Conservation (phyloP, 2,888 invertebrate species). For the Psococerastis gibbosa region DNA sequence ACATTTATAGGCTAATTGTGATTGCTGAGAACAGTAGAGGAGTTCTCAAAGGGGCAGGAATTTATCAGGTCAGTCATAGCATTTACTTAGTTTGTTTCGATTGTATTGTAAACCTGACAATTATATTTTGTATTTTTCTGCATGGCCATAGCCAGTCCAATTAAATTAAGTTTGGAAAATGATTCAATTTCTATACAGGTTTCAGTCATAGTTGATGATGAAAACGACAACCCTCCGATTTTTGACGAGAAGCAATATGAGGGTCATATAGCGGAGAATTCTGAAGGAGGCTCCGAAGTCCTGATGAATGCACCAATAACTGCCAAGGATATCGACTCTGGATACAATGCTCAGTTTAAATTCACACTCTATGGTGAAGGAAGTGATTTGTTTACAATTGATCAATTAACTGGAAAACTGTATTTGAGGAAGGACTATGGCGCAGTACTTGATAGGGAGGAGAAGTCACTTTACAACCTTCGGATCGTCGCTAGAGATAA, state of each 20-base stretch:
- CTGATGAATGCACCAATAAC: slow-evolving; percentile 44
- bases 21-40: slow-evolving; percentile 61
- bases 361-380: slow-evolving; percentile 55
- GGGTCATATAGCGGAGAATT: slow-evolving; percentile 62
- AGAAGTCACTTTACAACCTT: slow-evolving; percentile 43
- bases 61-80: slow-evolving; percentile 39
- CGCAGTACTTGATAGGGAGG: slow-evolving; percentile 50
- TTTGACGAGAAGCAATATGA: slow-evolving; percentile 55
- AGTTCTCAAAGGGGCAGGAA: slow-evolving; percentile 44
- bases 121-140: slow-evolving; percentile 5
- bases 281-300: slow-evolving; percentile 46
- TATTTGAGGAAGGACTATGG: slow-evolving; percentile 32
- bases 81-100: slow-evolving; percentile 2
- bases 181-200: slow-evolving; percentile 25
- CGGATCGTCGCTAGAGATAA: slow-evolving; percentile 55
- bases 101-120: no score
- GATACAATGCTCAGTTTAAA: slow-evolving; percentile 44
- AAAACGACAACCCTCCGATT: slow-evolving; percentile 69
- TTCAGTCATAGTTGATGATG: slow-evolving; percentile 61
- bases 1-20: slow-evolving; percentile 54
- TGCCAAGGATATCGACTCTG: slow-evolving; percentile 53
- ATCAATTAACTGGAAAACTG: slow-evolving; percentile 41
- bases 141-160: slow-evolving; percentile 3
- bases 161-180: background rate
- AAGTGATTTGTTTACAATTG: slow-evolving; percentile 48